Evolutionary conservation across 2,113 vertebrate genomes (phyloP), one percentile per base, ranked within the genome.

Genomic region (Ictidomys tridecemlineatus): DNA sequence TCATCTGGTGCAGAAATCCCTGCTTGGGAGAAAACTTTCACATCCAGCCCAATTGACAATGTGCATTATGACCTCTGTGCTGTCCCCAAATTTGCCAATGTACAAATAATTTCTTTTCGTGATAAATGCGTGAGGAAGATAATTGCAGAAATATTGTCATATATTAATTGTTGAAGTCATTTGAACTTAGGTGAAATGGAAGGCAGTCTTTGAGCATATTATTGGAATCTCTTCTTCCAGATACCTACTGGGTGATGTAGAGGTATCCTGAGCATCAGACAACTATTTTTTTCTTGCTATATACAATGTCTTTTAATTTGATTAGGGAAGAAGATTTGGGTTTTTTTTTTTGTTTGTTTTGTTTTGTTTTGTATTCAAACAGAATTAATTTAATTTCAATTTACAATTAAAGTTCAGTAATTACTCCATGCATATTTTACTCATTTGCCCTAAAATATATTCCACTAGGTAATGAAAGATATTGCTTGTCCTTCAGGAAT

Each of bases 401-500:
- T 94, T 78, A 74, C 13, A 93, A 53, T 83, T 94, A 93, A 72
- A 11, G 28, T 4, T 93, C 86, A 91, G 8, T 61, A 80, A 87
- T 82, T 91, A 84, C 65, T 56, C 9, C 10, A 18, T 88, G 37
- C 5, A 42, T 37, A 82, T 56, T 97, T 78, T 93, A 73, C 39
- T 63, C n/a, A 42, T 89, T 95, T 87, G 4, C 45, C 45, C n/a
- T 93, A 67, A 97, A 95, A 96, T 85, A 45, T 8, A 82, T 87
- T 89, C 32, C 72, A 45, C 14, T 73, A 67, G 89, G 58, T 42
- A 79, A 77, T 90, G 26, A 92, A 77, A 58, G 37, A 8, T 34
- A 18, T 22, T 56, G 83, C 84, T 73, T 73, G 92, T 95, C 95
- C 95, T 98, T 97, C 92, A 97, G 51, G 69, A 65, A 94, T 96